These are phyloP conservation scores for Rhinella marina DNA, from an alignment of 2,797 vertebrate genomes.

Conservation along the genomic window DNA sequence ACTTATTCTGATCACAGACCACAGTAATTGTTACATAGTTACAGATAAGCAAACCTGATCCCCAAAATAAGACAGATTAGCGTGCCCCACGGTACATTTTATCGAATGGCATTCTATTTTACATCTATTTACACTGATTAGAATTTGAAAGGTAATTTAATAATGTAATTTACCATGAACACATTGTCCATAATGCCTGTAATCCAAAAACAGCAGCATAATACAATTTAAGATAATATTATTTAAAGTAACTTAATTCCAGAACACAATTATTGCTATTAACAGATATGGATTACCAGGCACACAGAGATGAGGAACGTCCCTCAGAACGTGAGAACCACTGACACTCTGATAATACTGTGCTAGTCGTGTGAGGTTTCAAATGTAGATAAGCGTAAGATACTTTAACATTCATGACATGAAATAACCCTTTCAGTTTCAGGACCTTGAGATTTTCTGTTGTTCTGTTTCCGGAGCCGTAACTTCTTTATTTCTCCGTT, in stretches of 20 bases:
- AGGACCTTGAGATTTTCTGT: too few species aligned
- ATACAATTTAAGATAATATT: constrained; percentile 22
- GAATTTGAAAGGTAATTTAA: background rate
- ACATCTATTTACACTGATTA: background rate
- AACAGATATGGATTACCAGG: background rate
- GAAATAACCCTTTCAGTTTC: background rate
- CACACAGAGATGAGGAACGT: too few species aligned
- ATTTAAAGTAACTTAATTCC: constrained; percentile 10
- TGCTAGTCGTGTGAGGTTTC: background rate
- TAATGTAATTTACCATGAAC: constrained; percentile 24
- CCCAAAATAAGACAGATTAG: background rate
- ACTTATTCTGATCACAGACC: background rate
- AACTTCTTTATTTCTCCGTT: too few species aligned
- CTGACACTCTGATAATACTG: background rate
- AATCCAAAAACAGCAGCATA: background rate
- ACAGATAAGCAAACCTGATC: background rate
- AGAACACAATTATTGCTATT: constrained; percentile 7
- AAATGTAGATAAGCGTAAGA: background rate
- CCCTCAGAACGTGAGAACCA: background rate
- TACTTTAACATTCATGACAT: background rate
- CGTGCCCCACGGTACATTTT: background rate
- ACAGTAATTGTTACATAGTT: background rate
- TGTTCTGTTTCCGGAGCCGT: too few species aligned
- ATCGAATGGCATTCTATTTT: background rate
- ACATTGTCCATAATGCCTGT: constrained; percentile 8